A percentile compares a stretch with the other conserved stretches of the same genome.
These are phyloP conservation scores for Hetaerina americana DNA, from an alignment of 1,140 invertebrate species.

Conservation along the genomic window DNA sequence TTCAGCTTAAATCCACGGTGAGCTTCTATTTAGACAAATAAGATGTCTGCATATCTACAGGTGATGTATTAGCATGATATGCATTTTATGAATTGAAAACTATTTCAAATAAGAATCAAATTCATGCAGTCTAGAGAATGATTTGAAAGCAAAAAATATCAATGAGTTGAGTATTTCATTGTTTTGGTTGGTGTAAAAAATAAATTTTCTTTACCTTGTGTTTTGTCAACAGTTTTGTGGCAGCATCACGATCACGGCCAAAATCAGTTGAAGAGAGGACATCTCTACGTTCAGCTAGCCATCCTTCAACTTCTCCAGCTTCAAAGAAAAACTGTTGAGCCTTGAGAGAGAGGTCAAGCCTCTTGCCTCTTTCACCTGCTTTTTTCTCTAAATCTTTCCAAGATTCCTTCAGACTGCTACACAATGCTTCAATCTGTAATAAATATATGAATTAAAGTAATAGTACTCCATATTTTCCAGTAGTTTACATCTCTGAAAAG, in stretches of 20 bases:
- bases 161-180: no score
- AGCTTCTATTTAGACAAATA: no score
- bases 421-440: constrained; percentile 46
- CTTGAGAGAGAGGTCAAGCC: constrained; percentile 71
- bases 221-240: constrained; percentile 80
- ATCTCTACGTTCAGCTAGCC: constrained; percentile 78
- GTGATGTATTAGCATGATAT: no score
- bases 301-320: constrained; percentile 81
- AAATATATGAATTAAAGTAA: constrained; percentile 1
- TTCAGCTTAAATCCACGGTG: no score
- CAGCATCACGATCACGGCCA: constrained; percentile 75
- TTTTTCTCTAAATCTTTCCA: constrained; percentile 58
- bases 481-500: constrained; percentile 19
- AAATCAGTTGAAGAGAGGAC: constrained; percentile 68
- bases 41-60: no score
- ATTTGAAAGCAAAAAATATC: no score
- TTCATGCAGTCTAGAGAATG: no score
- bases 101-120: no score
- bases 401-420: constrained; percentile 43
- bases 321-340: constrained; percentile 85
- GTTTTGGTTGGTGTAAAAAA: no score
- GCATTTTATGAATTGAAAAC: no score
- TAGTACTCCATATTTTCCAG: constrained; percentile 23
- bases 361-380: constrained; percentile 53
- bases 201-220: constrained; percentile 54